Base-by-base conservation (phyloP, 2,113 vertebrate species). In the Carettochelys insculpta region DNA sequence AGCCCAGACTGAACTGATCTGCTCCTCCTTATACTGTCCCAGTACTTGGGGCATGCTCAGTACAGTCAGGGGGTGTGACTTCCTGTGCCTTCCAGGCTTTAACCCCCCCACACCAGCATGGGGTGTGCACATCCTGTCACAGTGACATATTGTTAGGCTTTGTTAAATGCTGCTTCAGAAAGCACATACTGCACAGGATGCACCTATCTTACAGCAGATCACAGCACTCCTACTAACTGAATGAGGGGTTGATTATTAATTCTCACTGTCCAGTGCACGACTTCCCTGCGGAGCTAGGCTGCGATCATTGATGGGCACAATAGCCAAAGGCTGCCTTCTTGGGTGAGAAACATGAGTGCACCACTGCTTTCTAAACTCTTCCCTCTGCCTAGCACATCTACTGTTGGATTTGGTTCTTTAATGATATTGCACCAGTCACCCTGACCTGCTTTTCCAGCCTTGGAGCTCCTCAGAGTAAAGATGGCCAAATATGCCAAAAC, bases 391-490 rank as follows among this genome's bases (percentile, higher is more conserved):
- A 38, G 3, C 43, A 13, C 79, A 20, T 90, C 47, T 19, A 22
- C n/a, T 17, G 8, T 22, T 29, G 16, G 6, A 3, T 92, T 90
- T 89, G 31, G 78, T 53, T 45, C 31, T 82, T 71, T 53, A 76
- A 65, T 31, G 58, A 25, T 56, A 82, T 34, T 0, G 1, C 12
- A 29, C 11, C 53, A 89, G 92, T 90, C 86, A 27, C 41, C 11
- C 54, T 48, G 29, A 48, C 80, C 48, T 93, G 9, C 61, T 85
- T 89, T 92, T 31, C 47, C 50, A 89, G 85, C 83, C 19, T 87
- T 81, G 87, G 50, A 90, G 16, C 1, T 5, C 8, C 81, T 53
- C 75, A 52, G 41, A 19, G 45, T 85, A 81, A 90, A 79, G 58
- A 91, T 87, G 79, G 88, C 58, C 34, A 56, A 29, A 56, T 56